A percentile compares a stretch with the other conserved stretches of the same genome.
These are phyloP conservation scores for Drosophila mayri DNA, from an alignment of 1,140 invertebrate species.

Conservation along the genomic window DNA sequence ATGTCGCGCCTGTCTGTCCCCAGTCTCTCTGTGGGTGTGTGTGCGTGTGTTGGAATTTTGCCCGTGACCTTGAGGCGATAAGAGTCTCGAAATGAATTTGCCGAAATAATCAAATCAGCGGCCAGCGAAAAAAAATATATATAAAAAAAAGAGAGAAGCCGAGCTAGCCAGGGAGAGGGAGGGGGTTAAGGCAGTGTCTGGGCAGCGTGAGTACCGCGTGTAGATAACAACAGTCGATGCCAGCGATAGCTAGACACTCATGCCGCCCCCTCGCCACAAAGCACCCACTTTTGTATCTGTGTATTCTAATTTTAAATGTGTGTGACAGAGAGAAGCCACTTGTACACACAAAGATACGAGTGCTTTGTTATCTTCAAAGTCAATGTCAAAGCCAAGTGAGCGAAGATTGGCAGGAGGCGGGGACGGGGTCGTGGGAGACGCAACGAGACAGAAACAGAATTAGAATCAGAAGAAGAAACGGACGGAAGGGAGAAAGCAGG, in stretches of 20 bases:
- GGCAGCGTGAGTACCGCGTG: conserved; percentile 59
- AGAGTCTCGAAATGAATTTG: conserved; percentile 82
- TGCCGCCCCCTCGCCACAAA: background rate
- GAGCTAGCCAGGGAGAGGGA: background rate
- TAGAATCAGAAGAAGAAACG: conserved; percentile 20
- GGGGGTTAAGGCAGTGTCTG: conserved; percentile 29
- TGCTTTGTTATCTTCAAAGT: conserved; percentile 71
- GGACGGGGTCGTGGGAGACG: background rate
- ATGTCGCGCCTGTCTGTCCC: conserved; percentile 63
- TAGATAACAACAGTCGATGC: conserved; percentile 67
- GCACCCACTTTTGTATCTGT: conserved; percentile 6
- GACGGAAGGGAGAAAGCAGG: background rate
- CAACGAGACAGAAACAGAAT: conserved; percentile 23
- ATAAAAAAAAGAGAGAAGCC: background rate
- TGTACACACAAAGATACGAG: conserved; percentile 26
- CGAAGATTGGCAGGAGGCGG: background rate
- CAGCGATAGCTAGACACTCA: conserved; percentile 48
- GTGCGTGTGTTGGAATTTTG: conserved; percentile 71
- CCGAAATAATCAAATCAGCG: conserved; percentile 76
- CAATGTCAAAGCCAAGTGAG: conserved; percentile 69
- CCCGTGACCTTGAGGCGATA: conserved; percentile 81
- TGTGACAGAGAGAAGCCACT: conserved; percentile 19
- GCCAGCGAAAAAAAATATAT: background rate
- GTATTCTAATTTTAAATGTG: conserved; percentile 70
- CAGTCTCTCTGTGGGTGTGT: conserved; percentile 30